Base-by-base conservation (phyloP, 2,888 invertebrate genomes). In the Macrophya annulata region DNA sequence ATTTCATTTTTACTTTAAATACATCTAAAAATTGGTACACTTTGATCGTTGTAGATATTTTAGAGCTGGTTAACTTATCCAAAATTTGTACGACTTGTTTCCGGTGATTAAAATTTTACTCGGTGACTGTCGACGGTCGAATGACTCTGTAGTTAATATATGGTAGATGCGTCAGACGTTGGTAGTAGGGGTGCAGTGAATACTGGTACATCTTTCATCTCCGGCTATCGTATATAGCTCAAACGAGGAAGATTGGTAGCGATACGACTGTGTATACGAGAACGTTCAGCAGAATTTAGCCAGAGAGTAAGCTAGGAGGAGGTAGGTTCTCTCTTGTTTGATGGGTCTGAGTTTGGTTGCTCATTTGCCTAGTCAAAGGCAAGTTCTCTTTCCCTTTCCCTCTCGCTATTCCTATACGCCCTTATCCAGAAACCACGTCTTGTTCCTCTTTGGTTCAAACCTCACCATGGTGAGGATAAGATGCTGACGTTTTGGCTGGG, bases 311-410 rank as follows among this genome's bases (percentile, higher is more conserved):
- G 87, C 55, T 86, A 51, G 43, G 37, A 31, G 85, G 85, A 87
- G 86, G 85, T 25, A 84, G 85, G 71, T 85, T 86, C 87, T 85
- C 86, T 87, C 89, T 88, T 88, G 88, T 87, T 87, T 86, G 88
- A 86, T 84, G 37, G 85, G 59, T 51, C 45, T n/a, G 17, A 62
- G 55, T 79, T 83, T 51, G 71, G 84, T 86, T 89, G 87, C 89
- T 89, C 89, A 89, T 89, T 89, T 89, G 88, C 89, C 87, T 89
- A 89, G 88, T 89, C 89, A 89, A 89, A 89, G 89, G 88, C 86
- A 62, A 81, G 77, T 51, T 77, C 77, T 45, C 45, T 9, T n/a
- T 71, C 71, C 68, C 4, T 71, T n/a, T 43, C 40, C 74, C 40
- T 43, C 10, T 15, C 62, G 48, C 48, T 21, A 12, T 12, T 25